Conservation (phyloP, 2,888 invertebrate genomes). For the Caenorhabditis panamensis region DNA sequence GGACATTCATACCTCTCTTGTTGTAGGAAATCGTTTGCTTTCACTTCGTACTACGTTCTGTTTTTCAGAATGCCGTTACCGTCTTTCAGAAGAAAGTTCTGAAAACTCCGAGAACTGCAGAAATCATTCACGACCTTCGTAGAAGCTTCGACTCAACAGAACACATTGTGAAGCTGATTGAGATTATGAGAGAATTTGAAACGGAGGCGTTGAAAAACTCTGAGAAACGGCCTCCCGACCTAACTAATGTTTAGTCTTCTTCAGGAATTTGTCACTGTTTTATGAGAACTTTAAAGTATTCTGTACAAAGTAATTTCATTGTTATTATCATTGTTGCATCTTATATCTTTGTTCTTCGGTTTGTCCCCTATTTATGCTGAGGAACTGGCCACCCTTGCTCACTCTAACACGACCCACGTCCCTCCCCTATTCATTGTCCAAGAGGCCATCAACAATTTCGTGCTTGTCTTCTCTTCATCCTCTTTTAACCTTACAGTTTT, state of each 20-base stretch:
- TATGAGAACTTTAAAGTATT: too few relatives aligned
- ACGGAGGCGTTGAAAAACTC: too few relatives aligned
- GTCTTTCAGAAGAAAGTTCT: background rate
- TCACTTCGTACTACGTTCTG: too few relatives aligned
- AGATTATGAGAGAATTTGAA: too few relatives aligned
- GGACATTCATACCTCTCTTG: background rate
- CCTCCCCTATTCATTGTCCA: background rate
- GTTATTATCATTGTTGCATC: too few relatives aligned
- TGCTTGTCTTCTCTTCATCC: background rate
- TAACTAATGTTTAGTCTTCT: too few relatives aligned
- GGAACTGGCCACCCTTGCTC: background rate
- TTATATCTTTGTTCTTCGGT: too few relatives aligned
- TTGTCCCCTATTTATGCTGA: too few relatives aligned
- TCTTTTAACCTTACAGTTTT: background rate
- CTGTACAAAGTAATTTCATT: too few relatives aligned
- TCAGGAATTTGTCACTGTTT: too few relatives aligned
- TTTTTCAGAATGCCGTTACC: background rate
- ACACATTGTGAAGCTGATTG: background rate
- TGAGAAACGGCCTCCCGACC: too few relatives aligned
- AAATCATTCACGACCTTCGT: background rate
- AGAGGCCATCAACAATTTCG: background rate
- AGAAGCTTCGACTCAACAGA: background rate
- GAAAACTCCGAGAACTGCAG: background rate
- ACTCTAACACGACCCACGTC: background rate
- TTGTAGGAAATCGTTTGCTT: background rate